A percentile compares a stretch with the other conserved stretches of the same genome.
These are phyloP conservation scores for Gymnocheta viridis DNA, from an alignment of 2,888 invertebrate genomes.

Conservation along the genomic window DNA sequence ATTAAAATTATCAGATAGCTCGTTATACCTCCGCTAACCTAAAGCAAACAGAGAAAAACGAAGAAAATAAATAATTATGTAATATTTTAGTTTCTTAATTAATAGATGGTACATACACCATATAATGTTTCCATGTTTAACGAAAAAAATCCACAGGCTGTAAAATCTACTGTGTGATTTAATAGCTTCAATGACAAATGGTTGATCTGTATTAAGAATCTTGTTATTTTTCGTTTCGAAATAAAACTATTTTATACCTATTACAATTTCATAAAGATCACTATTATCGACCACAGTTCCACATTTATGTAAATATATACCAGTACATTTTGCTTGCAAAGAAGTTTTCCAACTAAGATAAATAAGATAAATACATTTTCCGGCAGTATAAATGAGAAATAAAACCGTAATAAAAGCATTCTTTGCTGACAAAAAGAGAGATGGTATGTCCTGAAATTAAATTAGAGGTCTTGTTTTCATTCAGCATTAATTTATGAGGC, in stretches of 20 bases:
- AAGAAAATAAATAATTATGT: not conserved
- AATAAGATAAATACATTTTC: conserved; percentile 81
- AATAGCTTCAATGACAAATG: conserved; percentile 81
- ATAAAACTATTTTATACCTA: not conserved
- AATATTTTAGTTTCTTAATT: not conserved
- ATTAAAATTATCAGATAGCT: conserved; percentile 82
- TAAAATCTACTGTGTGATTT: conserved; percentile 81
- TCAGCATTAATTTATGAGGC: not conserved
- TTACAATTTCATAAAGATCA: conserved; percentile 81
- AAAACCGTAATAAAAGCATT: conserved; percentile 78
- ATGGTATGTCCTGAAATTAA: conserved; percentile 76
- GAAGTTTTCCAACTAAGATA: conserved; percentile 82
- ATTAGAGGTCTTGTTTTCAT: not conserved
- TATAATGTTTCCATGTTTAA: conserved; percentile 82
- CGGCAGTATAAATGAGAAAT: conserved; percentile 78
- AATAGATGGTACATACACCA: conserved; percentile 78
- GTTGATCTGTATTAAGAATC: conserved; percentile 75
- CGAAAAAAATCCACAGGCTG: conserved; percentile 82
- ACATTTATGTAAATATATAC: conserved; percentile 81
- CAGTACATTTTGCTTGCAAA: conserved; percentile 80
- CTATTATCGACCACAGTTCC: conserved; percentile 81
- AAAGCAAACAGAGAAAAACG: conserved; percentile 1
- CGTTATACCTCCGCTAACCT: conserved; percentile 81
- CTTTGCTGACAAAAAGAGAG: conserved; percentile 80
- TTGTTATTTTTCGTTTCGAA: not conserved